Evolutionary conservation across 2,113 vertebrate species (phyloP).

Genomic region (Pyxicephalus adspersus): DNA sequence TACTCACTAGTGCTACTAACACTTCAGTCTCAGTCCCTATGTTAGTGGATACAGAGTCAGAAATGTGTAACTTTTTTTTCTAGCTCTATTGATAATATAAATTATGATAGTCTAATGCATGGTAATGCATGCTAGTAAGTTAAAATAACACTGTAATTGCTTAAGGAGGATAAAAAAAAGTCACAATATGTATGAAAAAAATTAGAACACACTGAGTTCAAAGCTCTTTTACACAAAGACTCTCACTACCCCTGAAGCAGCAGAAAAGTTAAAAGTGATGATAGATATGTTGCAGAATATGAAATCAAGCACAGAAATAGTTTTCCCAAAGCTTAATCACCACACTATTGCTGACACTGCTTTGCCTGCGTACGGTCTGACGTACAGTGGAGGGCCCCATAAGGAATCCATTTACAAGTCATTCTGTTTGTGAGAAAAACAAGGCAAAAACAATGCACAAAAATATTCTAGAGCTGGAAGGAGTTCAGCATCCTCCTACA

Average conservation of each 20-base stretch:
- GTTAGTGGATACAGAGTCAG: too few relatives aligned
- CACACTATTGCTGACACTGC: conserved; percentile 51
- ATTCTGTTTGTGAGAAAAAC: conserved; percentile 44
- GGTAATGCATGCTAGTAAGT: not conserved
- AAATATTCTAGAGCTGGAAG: conserved; percentile 38
- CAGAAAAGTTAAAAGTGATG: conserved; percentile 52
- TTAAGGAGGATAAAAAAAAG: conserved; percentile 21
- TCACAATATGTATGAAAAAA: conserved; percentile 27
- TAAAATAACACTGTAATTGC: conserved; percentile 1
- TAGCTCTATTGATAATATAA: too few relatives aligned
- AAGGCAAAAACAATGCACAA: conserved; percentile 31
- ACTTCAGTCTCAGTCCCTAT: too few relatives aligned
- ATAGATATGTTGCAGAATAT: conserved; percentile 49
- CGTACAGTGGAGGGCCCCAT: conserved; percentile 22
- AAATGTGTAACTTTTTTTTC: too few relatives aligned
- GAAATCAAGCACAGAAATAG: conserved; percentile 49
- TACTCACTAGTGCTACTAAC: too few relatives aligned
- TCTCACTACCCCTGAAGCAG: conserved; percentile 41
- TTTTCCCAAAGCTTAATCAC: conserved; percentile 35
- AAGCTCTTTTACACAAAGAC: conserved; percentile 30
- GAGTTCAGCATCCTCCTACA: conserved; percentile 34
- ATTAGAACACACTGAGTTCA: conserved; percentile 32
- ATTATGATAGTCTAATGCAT: too few relatives aligned
- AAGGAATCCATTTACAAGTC: conserved; percentile 49
- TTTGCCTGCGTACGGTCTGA: conserved; percentile 33